Evolutionary conservation across 2,797 vertebrate genomes (phyloP), one percentile per base, ranked within the genome.

Genomic region (Melanotaenia nigrans): DNA sequence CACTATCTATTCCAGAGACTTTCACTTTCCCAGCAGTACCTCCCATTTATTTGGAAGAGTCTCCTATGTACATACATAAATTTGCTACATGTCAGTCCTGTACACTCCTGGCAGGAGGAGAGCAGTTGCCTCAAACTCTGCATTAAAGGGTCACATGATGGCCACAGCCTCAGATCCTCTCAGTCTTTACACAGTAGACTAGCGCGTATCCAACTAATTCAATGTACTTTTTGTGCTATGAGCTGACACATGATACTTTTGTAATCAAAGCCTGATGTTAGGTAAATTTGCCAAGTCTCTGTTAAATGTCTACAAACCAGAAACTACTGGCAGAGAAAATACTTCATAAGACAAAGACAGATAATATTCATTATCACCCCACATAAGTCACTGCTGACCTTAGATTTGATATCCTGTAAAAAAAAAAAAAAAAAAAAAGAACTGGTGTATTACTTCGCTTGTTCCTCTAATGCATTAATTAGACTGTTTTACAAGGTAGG

Each of bases 11-110:
- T 83, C 72, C 79, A 82, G 75, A 83, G 74, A 45, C 49, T 81
- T 80, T 86, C 61, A 69, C 71, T 78, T 86, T 91, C 83, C 70
- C 80, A 86, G 56, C 13, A 25, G 69, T 67, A 45, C 78, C 73
- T 55, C 75, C 78, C 71, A 84, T 89, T 87, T 80, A 80, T 90
- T 71, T 84, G 45, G 33, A 83, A 63, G 40, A 71, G 73, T 85
- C 45, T 81, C 66, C 25, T 4, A 59, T 81, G 74, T 20, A 68
- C 55, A 78, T 47, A 69, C 36, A 85, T 86, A 91, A 89, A 90
- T 90, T 75, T 83, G 60, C 61, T 30, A 18, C 45, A 47, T 33
- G 51, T 42, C 7, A 69, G 59, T 76, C 65, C 24, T 69, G 13
- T 74, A 45, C 62, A 61, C 38, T 75, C 53, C 68, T 83, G 69